These are phyloP conservation scores for Apogon talboti DNA, from an alignment of 2,797 vertebrate species.

Conservation along the genomic window DNA sequence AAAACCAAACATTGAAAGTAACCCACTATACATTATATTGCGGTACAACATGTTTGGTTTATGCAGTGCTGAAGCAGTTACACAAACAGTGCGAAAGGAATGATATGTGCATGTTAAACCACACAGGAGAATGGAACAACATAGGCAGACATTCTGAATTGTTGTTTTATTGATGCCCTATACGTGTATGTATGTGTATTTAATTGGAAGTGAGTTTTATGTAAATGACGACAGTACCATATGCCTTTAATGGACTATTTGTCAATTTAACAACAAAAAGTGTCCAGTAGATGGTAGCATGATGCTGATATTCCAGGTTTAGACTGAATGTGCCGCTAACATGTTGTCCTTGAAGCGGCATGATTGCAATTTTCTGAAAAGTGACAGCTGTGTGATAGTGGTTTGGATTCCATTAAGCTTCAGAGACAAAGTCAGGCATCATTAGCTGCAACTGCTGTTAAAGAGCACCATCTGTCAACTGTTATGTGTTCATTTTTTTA, in stretches of 20 bases:
- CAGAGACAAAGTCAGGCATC: constrained; percentile 46
- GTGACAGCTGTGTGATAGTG: constrained; percentile 59
- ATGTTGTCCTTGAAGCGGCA: constrained; percentile 47
- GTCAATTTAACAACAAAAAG: not conserved
- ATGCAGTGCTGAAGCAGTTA: constrained; percentile 1
- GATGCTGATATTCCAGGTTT: constrained; percentile 9
- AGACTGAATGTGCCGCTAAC: constrained; percentile 1
- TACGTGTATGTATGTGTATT: not conserved
- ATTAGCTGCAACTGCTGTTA: constrained; percentile 53
- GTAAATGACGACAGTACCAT: not conserved
- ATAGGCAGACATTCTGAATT: no score
- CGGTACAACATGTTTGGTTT: not conserved
- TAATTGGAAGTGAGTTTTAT: not conserved
- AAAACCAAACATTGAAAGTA: no score
- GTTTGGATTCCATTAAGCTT: constrained; percentile 52
- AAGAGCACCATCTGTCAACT: constrained; percentile 50
- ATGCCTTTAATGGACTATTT: not conserved
- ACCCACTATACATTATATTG: no score
- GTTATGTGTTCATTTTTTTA: constrained; percentile 30
- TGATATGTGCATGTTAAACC: no score
- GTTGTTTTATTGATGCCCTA: no score
- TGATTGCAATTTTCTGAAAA: constrained; percentile 34
- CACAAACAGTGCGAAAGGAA: no score
- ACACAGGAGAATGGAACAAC: no score
- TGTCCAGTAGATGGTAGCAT: constrained; percentile 75